These are phyloP conservation scores for Eumeta japonica DNA, from an alignment of 1,140 invertebrate species.

Conservation along the genomic window DNA sequence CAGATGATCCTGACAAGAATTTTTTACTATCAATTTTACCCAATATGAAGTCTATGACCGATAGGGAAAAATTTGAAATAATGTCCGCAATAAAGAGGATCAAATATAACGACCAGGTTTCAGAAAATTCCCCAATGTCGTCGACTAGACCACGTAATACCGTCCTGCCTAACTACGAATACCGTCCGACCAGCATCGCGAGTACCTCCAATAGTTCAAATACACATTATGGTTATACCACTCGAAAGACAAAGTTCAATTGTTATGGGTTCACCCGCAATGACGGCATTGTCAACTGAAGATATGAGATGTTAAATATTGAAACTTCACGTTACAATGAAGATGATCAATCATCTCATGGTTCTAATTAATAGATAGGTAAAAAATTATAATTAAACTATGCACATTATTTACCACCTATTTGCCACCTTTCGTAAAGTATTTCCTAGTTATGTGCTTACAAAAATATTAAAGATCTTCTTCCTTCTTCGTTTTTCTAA, in stretches of 20 bases:
- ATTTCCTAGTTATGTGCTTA: too few relatives aligned
- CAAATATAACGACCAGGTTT: slow-evolving; percentile 1
- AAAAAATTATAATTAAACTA: too few relatives aligned
- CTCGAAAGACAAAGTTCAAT: background rate
- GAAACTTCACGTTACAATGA: background rate
- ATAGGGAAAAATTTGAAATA: slow-evolving; percentile 5
- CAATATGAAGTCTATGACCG: slow-evolving; percentile 1
- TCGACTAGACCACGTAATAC: slow-evolving; percentile 2
- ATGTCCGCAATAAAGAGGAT: slow-evolving; percentile 4
- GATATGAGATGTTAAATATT: slow-evolving; percentile 1
- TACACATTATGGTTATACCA: slow-evolving; percentile 5
- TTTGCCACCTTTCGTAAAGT: too few relatives aligned
- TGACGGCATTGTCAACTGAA: background rate
- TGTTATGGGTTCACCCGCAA: background rate
- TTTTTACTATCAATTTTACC: slow-evolving; percentile 3
- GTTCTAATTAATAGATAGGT: too few relatives aligned
- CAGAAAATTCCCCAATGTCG: background rate
- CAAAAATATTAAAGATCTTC: too few relatives aligned
- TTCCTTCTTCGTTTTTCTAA: too few relatives aligned
- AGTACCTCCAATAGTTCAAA: background rate
- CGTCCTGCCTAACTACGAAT: background rate
- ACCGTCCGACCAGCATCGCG: background rate
- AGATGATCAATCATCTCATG: background rate
- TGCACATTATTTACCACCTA: too few relatives aligned
- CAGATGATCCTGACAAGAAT: slow-evolving; percentile 4